Evolutionary conservation across 2,797 vertebrate genomes (phyloP), one percentile per base, ranked within the genome.

Genomic region (Danio choprae): DNA sequence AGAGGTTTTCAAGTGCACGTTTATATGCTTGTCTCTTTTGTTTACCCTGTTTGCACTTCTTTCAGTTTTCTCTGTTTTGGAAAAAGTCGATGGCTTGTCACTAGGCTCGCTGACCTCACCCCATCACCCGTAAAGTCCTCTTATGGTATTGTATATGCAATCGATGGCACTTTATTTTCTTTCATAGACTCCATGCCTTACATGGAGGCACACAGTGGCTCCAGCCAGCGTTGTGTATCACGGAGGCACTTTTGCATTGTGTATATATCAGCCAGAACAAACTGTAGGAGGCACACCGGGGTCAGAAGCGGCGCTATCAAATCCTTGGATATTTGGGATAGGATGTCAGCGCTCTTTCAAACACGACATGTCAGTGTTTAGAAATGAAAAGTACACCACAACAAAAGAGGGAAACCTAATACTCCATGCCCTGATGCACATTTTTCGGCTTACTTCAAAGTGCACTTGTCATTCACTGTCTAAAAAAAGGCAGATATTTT

Each of bases 101-200:
- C 50, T 87, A 82, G 82, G 84, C 82, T 87, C 13, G 74, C 82
- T 91, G 90, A 91, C 89, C 88, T 82, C 40, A 80, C 76, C 58
- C 84, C 89, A 86, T 89, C 89, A 90, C 86, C 89, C 74, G 59
- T 90, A 89, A 91, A 90, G 84, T 92, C 92, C 92, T 92, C 92
- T 91, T 94, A 92, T 93, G 92, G 92, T 92, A 90, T 90, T 90
- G 90, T 91, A 89, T 91, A 88, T 88, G 86, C 83, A 81, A 75
- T 80, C 80, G 78, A 81, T 91, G 92, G 89, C 89, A 91, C 87
- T 90, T 91, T 92, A 89, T 93, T 92, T 91, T 91, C 80, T 87
- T 88, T 87, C 86, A 67, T 83, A 56, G 88, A 87, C 88, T 91
- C 91, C 88, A 91, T 88, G 85, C 92, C 92, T 91, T 93, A 94